A percentile compares a stretch with the other conserved stretches of the same genome.
phyloP scores from a whole-genome alignment of 1,140 invertebrate genomes.

The Chironomus tepperi region DNA sequence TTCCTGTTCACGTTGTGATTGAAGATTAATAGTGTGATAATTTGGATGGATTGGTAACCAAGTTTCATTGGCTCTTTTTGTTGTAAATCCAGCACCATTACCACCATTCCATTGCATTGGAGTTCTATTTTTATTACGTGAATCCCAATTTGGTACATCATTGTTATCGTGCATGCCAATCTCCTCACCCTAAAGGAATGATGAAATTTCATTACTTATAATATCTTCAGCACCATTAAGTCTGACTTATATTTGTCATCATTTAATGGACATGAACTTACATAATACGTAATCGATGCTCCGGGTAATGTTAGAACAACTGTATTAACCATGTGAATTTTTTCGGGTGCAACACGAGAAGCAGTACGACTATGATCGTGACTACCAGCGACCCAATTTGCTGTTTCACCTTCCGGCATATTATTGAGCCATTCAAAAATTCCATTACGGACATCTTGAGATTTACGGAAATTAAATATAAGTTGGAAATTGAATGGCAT shows the following conservation, averaged over 20 bases:
- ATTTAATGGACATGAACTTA: constrained; percentile 30
- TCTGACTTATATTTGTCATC: background rate
- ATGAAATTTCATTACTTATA: constrained; percentile 32
- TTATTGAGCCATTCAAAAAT: constrained; percentile 43
- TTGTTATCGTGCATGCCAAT: constrained; percentile 58
- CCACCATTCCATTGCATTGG: constrained; percentile 61
- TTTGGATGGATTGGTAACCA: constrained; percentile 46
- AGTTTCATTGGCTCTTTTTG: constrained; percentile 35
- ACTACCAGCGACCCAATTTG: constrained; percentile 64
- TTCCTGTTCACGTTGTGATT: constrained; percentile 32
- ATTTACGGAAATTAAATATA: constrained; percentile 42
- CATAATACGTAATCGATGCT: constrained; percentile 60
- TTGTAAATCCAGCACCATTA: constrained; percentile 43
- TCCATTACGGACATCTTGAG: constrained; percentile 44
- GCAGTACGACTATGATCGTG: constrained; percentile 48
- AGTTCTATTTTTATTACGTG: constrained; percentile 53
- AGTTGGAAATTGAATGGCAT: constrained; percentile 53
- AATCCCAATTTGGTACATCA: constrained; percentile 40
- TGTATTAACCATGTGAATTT: constrained; percentile 52
- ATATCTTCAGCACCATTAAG: background rate
- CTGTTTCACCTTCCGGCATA: constrained; percentile 39
- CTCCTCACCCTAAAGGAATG: constrained; percentile 63
- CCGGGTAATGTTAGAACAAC: constrained; percentile 59
- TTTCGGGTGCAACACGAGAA: constrained; percentile 42
- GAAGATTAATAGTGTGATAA: constrained; percentile 39